These are phyloP conservation scores for Aulostomus chinensis DNA, from an alignment of 2,797 vertebrate genomes.

Conservation along the genomic window DNA sequence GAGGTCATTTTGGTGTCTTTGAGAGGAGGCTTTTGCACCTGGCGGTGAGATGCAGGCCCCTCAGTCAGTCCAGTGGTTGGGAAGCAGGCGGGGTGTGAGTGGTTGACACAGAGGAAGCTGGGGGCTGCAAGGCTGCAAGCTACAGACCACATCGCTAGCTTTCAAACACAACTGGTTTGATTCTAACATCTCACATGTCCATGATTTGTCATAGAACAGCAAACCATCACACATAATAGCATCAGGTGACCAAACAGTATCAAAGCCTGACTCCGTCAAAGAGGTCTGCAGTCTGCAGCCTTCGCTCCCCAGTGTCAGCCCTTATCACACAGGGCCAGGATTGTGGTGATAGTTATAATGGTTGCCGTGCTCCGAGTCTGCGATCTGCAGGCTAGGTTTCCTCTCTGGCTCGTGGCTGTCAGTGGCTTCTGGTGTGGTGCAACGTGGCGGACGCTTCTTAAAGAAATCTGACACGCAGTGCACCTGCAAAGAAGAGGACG, in stretches of 20 bases:
- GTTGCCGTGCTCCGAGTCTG: conserved; percentile 80
- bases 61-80: conserved; percentile 75
- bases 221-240: not conserved
- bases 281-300: conserved; percentile 33
- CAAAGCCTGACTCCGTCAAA: conserved; percentile 10
- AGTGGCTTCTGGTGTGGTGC: conserved; percentile 22
- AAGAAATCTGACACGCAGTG: conserved; percentile 91
- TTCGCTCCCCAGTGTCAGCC: conserved; percentile 3
- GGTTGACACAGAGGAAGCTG: conserved; percentile 35
- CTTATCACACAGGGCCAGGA: conserved; percentile 73
- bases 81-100: conserved; percentile 52
- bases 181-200: conserved; percentile 17
- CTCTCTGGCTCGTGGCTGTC: conserved; percentile 76
- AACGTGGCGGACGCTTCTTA: conserved; percentile 79
- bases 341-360: conserved; percentile 82
- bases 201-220: not conserved
- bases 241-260: conserved; percentile 9
- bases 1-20: conserved; percentile 43
- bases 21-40: conserved; percentile 39
- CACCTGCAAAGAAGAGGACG: conserved; percentile 77
- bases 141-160: not conserved
- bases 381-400: conserved; percentile 86
- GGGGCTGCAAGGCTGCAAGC: conserved; percentile 18
- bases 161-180: conserved; percentile 1
- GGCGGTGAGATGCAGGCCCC: conserved; percentile 28